Base-by-base conservation (phyloP, 2,113 vertebrate species). In the Dipodomys ordii region DNA sequence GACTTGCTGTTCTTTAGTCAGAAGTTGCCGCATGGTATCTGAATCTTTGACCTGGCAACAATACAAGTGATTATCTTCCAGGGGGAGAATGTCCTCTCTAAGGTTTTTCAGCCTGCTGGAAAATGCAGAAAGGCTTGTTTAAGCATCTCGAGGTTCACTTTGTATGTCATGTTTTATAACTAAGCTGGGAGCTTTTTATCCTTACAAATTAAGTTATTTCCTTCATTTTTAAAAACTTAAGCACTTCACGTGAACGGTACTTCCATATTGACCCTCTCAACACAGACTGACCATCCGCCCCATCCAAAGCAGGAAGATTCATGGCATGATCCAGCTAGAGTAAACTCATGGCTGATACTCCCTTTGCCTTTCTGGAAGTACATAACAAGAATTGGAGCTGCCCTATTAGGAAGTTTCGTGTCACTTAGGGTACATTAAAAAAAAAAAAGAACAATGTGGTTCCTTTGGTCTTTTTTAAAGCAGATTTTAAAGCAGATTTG, bases 11-110 rank as follows among this genome's bases (percentile, higher is more conserved):
- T 96, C 97, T 96, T 93, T 97, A 98, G 96, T 96, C 93, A 92
- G 96, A 97, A 97, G 96, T 96, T 96, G 97, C 95, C 90, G 94
- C 64, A 7, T 95, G 94, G 96, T 94, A 93, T 97, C 93, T 84
- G 96, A 84, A 94, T 97, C 97, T 96, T 94, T 97, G 97, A 97
- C 97, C 96, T 96, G 88, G 97, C 95, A 96, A 96, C 95, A 96
- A 90, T 95, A 88, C 96, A 97, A 98, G 93, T 93, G 96, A 98
- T 98, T 94, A 84, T 85, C 95, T 97, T 97, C 90, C 53, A 97
- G 97, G 97, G 96, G 91, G 87, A 81, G 69, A 96, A 93, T 92
- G 96, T 85, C 68, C 57, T 80, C 76, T 95, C 80, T 88, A 97
- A 85, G 97, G 97, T 97, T 97, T 96, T 91, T 96, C 88, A 96